Evolutionary conservation across 2,113 vertebrate genomes (phyloP).

Genomic region (Clarias gariepinus): DNA sequence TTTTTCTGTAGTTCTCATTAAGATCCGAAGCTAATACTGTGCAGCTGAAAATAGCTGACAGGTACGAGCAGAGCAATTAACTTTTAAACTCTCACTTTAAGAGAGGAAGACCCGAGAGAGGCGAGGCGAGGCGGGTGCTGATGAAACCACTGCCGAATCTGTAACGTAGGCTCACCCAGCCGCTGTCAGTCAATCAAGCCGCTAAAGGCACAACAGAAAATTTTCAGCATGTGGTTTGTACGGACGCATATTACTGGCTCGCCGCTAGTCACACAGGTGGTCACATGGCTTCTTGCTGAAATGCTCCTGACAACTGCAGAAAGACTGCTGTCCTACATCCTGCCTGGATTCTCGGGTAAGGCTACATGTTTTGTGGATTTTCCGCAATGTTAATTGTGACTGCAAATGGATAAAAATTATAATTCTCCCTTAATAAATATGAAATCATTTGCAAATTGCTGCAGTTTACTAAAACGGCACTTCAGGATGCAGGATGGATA

Average conservation of each 20-base stretch:
- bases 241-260: background rate
- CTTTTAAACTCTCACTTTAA: constrained; percentile 59
- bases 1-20: constrained; percentile 57
- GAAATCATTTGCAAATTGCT: background rate
- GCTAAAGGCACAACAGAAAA: background rate
- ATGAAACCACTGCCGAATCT: constrained; percentile 25
- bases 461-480: background rate
- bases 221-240: background rate
- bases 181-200: constrained; percentile 9
- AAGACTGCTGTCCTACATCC: background rate
- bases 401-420: background rate
- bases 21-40: constrained; percentile 53
- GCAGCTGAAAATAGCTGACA: constrained; percentile 61
- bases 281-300: background rate
- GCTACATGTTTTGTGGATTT: background rate
- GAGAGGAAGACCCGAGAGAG: constrained; percentile 52
- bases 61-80: constrained; percentile 62
- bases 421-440: background rate
- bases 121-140: constrained; percentile 21
- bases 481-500: background rate
- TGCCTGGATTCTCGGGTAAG: background rate
- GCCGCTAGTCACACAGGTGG: background rate
- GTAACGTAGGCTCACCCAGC: background rate
- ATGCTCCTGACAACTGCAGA: background rate
- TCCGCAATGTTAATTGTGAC: background rate